Percentiles rank a stretch among this genome's conserved stretches.
phyloP scores from a whole-genome alignment of 2,113 vertebrate genomes.

The Pavo muticus region DNA sequence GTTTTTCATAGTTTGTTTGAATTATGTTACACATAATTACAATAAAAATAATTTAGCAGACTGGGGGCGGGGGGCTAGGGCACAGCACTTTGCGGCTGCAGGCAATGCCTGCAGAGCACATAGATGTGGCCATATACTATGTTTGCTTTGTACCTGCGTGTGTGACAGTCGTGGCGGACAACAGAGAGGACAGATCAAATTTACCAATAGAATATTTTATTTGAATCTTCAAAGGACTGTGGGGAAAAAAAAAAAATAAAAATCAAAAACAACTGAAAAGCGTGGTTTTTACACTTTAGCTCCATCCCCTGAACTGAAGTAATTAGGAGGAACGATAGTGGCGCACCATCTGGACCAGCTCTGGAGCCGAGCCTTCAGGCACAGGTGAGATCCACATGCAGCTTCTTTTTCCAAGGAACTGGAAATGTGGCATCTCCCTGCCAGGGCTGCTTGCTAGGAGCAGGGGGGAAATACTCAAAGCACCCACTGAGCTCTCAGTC shows the following conservation, averaged over 20 bases:
- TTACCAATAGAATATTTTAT: slow-evolving; percentile 46
- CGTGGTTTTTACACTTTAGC: background rate
- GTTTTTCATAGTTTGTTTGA: slow-evolving; percentile 75
- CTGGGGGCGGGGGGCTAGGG: slow-evolving; percentile 46
- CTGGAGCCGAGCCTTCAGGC: background rate
- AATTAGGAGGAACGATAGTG: background rate
- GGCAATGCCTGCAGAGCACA: slow-evolving; percentile 66
- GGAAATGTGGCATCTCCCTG: background rate
- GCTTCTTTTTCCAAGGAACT: slow-evolving; percentile 11
- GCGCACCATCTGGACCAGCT: background rate
- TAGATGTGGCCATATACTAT: slow-evolving; percentile 53
- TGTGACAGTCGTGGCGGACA: slow-evolving; percentile 44
- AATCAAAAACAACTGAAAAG: background rate
- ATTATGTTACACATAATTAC: slow-evolving; percentile 77
- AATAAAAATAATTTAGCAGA: slow-evolving; percentile 65
- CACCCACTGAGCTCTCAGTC: slow-evolving; percentile 15
- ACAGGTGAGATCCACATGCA: slow-evolving; percentile 1
- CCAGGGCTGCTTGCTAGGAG: slow-evolving; percentile 5
- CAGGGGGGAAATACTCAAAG: background rate
- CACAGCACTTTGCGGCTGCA: slow-evolving; percentile 71
- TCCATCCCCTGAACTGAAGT: slow-evolving; percentile 9
- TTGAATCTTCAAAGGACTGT: slow-evolving; percentile 55
- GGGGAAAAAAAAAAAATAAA: background rate
- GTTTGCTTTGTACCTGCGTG: slow-evolving; percentile 67
- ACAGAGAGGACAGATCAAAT: slow-evolving; percentile 51